phyloP scores from a whole-genome alignment of 2,113 vertebrate genomes.

The Psittacula cyanocephala region DNA sequence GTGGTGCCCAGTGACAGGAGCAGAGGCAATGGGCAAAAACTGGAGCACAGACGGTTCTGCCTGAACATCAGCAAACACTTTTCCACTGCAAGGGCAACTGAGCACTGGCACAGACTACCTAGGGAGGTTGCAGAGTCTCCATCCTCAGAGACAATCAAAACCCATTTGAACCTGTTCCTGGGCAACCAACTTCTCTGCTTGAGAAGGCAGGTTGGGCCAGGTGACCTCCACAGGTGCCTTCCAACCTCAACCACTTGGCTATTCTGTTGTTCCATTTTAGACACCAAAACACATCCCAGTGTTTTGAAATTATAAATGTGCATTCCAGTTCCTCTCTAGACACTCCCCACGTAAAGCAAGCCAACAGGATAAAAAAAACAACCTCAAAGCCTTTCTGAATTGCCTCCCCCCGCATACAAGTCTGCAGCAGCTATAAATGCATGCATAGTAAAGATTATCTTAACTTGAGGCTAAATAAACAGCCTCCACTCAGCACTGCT shows the following conservation, averaged over 20 bases:
- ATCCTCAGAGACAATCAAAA: not conserved
- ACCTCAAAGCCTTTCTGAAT: conserved; percentile 21
- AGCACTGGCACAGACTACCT: not conserved
- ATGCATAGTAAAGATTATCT: not conserved
- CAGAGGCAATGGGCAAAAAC: not conserved
- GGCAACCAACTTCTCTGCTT: not conserved
- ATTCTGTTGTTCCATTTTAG: not conserved
- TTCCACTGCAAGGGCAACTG: not conserved
- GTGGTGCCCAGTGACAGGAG: too few species aligned
- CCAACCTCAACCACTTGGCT: not conserved
- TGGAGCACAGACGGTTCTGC: not conserved
- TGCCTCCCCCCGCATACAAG: not conserved
- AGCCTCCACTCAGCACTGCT: not conserved
- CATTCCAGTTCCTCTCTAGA: not conserved
- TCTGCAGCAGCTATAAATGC: not conserved
- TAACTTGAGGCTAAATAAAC: conserved; percentile 29
- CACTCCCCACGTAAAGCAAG: not conserved
- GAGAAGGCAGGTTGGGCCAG: not conserved
- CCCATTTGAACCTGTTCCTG: fast-evolving
- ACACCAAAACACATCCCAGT: not conserved
- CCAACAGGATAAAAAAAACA: not conserved
- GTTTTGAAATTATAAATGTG: not conserved
- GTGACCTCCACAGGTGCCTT: not conserved
- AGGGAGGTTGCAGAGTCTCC: not conserved
- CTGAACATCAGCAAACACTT: not conserved